A percentile compares a stretch with the other conserved stretches of the same genome.
phyloP scores from a whole-genome alignment of 2,888 invertebrate species.

The Steinernema scapterisci region DNA sequence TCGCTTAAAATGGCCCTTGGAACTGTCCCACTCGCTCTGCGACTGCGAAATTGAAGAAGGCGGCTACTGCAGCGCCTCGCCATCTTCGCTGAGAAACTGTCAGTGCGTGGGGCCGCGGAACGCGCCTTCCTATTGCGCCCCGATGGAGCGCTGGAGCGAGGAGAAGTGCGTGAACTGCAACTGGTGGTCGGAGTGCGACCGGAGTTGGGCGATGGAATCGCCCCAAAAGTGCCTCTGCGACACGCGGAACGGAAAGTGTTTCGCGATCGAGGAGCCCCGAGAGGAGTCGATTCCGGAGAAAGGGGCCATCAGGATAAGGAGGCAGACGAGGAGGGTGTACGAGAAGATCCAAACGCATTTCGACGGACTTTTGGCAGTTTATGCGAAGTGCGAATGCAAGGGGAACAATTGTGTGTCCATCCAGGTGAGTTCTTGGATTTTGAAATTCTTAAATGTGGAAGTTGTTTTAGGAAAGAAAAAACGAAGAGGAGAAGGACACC shows the following conservation, averaged over 20 bases:
- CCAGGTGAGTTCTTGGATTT: constrained; percentile 7
- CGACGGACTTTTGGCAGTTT: constrained; percentile 61
- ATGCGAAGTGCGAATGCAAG: constrained; percentile 55
- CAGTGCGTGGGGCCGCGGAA: constrained; percentile 16
- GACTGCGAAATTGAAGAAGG: background rate
- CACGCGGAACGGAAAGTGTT: background rate
- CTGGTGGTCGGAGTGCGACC: constrained; percentile 21
- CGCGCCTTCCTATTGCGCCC: constrained; percentile 23
- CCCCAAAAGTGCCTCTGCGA: constrained; percentile 9
- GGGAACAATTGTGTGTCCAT: constrained; percentile 37
- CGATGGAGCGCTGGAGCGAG: constrained; percentile 3
- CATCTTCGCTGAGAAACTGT: background rate
- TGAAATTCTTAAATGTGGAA: too few relatives aligned
- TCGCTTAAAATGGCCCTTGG: background rate
- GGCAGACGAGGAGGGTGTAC: constrained; percentile 49
- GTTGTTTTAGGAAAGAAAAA: constrained; percentile 6
- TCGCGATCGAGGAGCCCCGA: background rate
- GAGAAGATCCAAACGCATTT: constrained; percentile 56
- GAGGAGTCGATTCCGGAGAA: background rate
- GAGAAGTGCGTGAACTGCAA: constrained; percentile 14
- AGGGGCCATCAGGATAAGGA: constrained; percentile 37
- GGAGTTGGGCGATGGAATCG: constrained; percentile 15
- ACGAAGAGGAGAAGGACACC: constrained; percentile 38
- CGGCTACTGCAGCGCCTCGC: constrained; percentile 12
- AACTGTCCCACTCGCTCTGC: background rate